phyloP scores from a whole-genome alignment of 2,888 invertebrate species.

The Microdon myrmicae region DNA sequence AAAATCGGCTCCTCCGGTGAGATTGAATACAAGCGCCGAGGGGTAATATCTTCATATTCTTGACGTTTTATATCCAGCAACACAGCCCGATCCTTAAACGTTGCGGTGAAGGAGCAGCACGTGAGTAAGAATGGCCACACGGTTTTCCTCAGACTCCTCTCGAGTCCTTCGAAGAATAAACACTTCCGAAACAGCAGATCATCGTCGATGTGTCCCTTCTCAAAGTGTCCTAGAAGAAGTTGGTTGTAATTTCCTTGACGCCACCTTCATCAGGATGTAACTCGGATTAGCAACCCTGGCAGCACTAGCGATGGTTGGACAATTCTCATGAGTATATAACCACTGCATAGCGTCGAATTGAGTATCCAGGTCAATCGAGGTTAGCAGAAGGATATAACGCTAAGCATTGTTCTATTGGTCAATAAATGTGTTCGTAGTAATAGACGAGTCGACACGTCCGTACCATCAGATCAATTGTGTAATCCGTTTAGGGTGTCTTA shows the following conservation, averaged over 20 bases:
- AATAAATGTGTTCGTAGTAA: conserved; percentile 81
- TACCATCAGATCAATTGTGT: too few species aligned
- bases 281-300: conserved; percentile 67
- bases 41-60: conserved; percentile 81
- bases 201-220: conserved; percentile 88
- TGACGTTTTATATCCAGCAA: conserved; percentile 82
- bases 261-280: conserved; percentile 93
- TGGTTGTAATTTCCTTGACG: conserved; percentile 82
- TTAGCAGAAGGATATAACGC: conserved; percentile 84
- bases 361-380: conserved; percentile 95
- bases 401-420: conserved; percentile 80
- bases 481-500: too few species aligned
- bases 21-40: conserved; percentile 75
- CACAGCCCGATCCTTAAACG: conserved; percentile 87
- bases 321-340: conserved; percentile 77
- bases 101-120: conserved; percentile 92
- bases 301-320: conserved; percentile 42
- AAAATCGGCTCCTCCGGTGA: conserved; percentile 80
- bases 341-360: conserved; percentile 87
- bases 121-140: conserved; percentile 95
- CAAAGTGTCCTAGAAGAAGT: conserved; percentile 82
- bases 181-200: conserved; percentile 87
- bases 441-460: conserved; percentile 87
- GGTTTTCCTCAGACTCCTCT: conserved; percentile 83
- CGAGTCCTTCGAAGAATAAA: conserved; percentile 92